Conservation (phyloP, 2,797 vertebrate genomes). For the Poecilia wingei region DNA sequence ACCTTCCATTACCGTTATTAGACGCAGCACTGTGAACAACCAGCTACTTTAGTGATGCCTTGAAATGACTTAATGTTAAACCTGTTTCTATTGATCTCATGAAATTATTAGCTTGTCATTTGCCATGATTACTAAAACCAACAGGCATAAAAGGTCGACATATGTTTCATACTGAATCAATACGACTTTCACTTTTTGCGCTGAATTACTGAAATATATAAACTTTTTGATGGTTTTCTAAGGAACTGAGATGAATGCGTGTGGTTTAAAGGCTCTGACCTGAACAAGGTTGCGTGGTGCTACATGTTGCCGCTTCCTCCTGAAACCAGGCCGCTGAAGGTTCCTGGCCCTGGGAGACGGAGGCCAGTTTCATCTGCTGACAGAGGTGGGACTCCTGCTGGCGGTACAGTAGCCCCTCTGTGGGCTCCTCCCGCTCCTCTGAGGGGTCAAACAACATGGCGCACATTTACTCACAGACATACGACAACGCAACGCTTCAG, state of each 20-base stretch:
- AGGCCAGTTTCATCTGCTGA: conserved; percentile 89
- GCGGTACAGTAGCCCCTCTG: conserved; percentile 84
- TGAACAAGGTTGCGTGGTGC: conserved; percentile 76
- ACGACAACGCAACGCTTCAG: background rate
- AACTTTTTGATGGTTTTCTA: background rate
- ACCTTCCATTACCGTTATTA: background rate
- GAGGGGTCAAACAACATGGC: conserved; percentile 20
- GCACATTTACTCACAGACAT: background rate
- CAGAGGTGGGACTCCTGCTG: conserved; percentile 87
- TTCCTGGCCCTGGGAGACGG: conserved; percentile 81
- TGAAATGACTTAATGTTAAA: background rate
- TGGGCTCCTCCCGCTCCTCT: conserved; percentile 83
- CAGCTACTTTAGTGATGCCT: background rate
- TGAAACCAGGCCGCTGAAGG: conserved; percentile 74
- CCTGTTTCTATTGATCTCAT: background rate
- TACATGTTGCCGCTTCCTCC: conserved; percentile 83
- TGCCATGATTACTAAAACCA: background rate
- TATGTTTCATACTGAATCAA: background rate
- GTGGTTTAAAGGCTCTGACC: conserved; percentile 74
- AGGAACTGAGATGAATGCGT: background rate
- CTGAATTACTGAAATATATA: background rate
- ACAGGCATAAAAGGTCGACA: background rate
- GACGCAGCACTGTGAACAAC: background rate
- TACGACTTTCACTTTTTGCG: background rate
- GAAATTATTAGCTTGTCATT: background rate